These are phyloP conservation scores for Apis florea DNA, from an alignment of 1,140 invertebrate species.

Conservation along the genomic window DNA sequence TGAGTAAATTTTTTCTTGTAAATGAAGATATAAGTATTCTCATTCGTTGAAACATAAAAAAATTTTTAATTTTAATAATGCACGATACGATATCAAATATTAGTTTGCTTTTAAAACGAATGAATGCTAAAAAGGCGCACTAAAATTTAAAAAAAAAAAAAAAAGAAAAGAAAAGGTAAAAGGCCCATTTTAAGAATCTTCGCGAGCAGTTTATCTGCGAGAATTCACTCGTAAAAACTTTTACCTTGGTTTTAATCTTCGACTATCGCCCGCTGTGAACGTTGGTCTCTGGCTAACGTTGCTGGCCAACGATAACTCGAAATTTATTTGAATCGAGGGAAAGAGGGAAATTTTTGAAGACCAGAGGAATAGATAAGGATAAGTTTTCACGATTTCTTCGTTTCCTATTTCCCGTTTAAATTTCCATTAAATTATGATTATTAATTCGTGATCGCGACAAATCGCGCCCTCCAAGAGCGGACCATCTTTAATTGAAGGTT, in stretches of 20 bases:
- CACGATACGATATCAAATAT: no score
- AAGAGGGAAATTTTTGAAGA: slow-evolving; percentile 9
- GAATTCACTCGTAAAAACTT: slow-evolving; percentile 31
- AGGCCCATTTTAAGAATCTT: neutral
- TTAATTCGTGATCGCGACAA: slow-evolving; percentile 9
- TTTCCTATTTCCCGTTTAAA: slow-evolving; percentile 20
- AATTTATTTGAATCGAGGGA: neutral
- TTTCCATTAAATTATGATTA: slow-evolving; percentile 18
- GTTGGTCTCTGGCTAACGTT: neutral
- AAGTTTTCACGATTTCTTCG: neutral
- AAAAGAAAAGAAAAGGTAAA: no score
- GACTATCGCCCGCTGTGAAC: no score
- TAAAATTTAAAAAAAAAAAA: no score
- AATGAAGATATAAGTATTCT: no score
- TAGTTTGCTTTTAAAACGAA: no score
- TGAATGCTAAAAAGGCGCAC: no score
- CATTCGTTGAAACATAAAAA: no score
- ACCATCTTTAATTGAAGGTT: neutral
- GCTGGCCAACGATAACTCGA: neutral
- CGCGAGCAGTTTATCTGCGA: slow-evolving; percentile 11
- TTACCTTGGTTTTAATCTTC: slow-evolving; percentile 19
- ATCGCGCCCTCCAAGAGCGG: neutral
- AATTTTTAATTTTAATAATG: no score
- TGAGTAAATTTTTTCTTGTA: no score
- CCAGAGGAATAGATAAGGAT: neutral